These are phyloP conservation scores for Archocentrus centrarchus DNA, from an alignment of 2,113 vertebrate genomes.

Conservation along the genomic window DNA sequence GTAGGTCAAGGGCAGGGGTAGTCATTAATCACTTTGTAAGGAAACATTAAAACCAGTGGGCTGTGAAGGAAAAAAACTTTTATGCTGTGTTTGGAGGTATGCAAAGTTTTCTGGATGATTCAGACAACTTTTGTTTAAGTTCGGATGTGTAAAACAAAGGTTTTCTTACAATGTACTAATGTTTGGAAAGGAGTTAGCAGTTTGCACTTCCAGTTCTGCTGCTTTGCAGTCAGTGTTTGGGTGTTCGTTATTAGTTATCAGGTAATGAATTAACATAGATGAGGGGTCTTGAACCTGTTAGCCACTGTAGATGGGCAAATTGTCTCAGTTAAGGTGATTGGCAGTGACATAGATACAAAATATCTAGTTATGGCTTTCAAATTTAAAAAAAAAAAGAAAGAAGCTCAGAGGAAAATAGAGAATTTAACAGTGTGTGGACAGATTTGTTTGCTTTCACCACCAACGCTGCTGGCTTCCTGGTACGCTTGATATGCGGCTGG, in stretches of 20 bases:
- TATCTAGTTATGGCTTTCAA: not conserved
- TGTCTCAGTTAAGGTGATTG: not conserved
- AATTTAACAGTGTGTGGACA: not conserved
- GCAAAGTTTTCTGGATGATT: conserved; percentile 20
- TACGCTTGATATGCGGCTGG: not conserved
- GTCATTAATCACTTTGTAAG: conserved; percentile 63
- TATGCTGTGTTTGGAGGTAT: conserved; percentile 22
- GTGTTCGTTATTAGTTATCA: not conserved
- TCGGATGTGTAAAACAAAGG: not conserved
- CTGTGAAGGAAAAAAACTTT: conserved; percentile 36
- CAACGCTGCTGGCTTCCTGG: not conserved
- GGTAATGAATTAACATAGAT: no score
- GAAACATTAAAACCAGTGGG: conserved; percentile 22
- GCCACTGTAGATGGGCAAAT: no score
- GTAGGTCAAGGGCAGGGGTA: conserved; percentile 56
- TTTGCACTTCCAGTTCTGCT: not conserved
- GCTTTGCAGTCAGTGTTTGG: not conserved
- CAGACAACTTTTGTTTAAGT: not conserved
- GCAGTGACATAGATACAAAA: not conserved
- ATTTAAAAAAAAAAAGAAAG: not conserved
- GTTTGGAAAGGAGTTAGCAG: no score
- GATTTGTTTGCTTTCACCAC: not conserved
- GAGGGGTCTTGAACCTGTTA: not conserved
- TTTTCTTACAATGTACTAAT: not conserved
- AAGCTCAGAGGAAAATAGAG: not conserved